phyloP scores from a whole-genome alignment of 2,113 vertebrate species.

The Istiophorus platypterus region DNA sequence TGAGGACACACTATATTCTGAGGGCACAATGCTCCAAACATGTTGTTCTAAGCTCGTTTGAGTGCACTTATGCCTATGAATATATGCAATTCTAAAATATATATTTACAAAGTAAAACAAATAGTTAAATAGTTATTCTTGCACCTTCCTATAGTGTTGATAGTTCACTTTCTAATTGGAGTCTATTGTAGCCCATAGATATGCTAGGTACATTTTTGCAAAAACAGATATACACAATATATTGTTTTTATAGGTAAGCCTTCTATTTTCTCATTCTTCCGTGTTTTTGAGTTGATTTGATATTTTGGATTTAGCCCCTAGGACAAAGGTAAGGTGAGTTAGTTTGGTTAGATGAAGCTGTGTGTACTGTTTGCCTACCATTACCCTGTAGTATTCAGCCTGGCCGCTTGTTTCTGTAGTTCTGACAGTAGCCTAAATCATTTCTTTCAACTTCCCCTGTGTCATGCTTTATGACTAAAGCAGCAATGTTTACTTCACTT shows the following conservation, averaged over 20 bases:
- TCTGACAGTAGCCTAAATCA: not conserved
- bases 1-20: not conserved
- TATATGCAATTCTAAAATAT: not conserved
- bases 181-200: not conserved
- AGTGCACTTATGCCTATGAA: not conserved
- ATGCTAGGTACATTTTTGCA: too few relatives aligned
- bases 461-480: constrained; percentile 3
- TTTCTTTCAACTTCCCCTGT: not conserved
- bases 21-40: constrained; percentile 13
- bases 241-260: not conserved
- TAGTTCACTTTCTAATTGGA: not conserved
- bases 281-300: not conserved
- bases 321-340: constrained; percentile 10
- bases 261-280: not conserved
- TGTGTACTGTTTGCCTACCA: not conserved
- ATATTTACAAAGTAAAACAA: not conserved
- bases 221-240: not conserved
- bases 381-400: not conserved
- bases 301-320: not conserved
- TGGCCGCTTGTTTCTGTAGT: not conserved
- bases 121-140: not conserved
- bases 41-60: constrained; percentile 1
- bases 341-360: not conserved
- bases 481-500: constrained; percentile 12
- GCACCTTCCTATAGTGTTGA: not conserved